Percentiles rank a stretch among this genome's conserved stretches.
These are phyloP conservation scores for Ommatoiulus sabulosus DNA, from an alignment of 2,888 invertebrate genomes.

Conservation along the genomic window DNA sequence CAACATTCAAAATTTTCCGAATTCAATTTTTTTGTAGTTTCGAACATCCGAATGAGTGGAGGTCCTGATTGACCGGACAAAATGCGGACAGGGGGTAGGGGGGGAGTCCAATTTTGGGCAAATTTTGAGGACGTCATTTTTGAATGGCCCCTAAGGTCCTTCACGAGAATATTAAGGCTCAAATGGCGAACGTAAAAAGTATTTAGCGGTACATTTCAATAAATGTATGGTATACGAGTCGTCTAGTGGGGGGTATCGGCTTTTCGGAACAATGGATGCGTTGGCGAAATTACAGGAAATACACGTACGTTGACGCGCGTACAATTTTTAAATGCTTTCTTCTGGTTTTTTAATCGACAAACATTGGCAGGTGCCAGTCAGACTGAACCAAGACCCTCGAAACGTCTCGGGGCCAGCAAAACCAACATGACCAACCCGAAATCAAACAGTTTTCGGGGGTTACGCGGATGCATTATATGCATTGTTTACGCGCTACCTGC, in stretches of 20 bases:
- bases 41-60: no score
- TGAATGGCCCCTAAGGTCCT: no score
- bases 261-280: background rate
- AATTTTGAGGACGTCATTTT: no score
- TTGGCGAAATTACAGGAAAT: background rate
- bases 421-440: conserved; percentile 16
- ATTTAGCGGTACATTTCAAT: background rate
- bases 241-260: background rate
- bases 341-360: conserved; percentile 14
- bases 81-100: no score
- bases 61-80: no score
- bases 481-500: background rate
- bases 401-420: background rate
- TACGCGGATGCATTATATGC: conserved; percentile 29
- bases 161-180: background rate
- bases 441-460: conserved; percentile 1
- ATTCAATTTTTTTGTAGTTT: no score
- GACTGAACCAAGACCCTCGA: background rate
- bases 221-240: background rate
- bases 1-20: no score
- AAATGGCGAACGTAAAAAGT: no score
- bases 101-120: no score
- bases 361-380: conserved; percentile 30
- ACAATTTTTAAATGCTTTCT: background rate
- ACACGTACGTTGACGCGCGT: background rate